Conservation (phyloP, 2,888 invertebrate species). For the Microctonus brassicae region DNA sequence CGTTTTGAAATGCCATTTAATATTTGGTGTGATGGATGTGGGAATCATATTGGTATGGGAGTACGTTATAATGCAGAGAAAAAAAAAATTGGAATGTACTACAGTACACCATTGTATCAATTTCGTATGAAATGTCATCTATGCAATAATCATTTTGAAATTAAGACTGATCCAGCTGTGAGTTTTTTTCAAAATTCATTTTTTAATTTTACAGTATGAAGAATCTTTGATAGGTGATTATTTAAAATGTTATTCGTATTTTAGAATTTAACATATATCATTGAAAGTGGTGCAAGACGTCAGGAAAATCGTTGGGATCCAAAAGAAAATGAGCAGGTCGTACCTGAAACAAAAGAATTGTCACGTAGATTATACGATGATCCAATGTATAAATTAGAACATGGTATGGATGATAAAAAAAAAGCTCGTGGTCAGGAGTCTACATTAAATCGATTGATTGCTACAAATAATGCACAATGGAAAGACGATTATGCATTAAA, state of each 20-base stretch:
- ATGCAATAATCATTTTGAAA: slow-evolving; percentile 97
- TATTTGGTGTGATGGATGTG: slow-evolving; percentile 99
- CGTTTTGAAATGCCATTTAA: slow-evolving; percentile 99
- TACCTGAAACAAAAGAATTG: slow-evolving; percentile 91
- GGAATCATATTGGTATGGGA: slow-evolving; percentile 99
- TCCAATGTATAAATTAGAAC: slow-evolving; percentile 98
- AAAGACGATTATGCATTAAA: slow-evolving; percentile 95
- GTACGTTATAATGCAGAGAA: slow-evolving; percentile 97
- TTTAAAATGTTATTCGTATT: slow-evolving; percentile 53
- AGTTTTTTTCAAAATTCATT: slow-evolving; percentile 59
- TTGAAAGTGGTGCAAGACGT: slow-evolving; percentile 92
- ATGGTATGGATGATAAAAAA: slow-evolving; percentile 85
- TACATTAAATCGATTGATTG: slow-evolving; percentile 81
- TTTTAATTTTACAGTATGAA: slow-evolving; percentile 5
- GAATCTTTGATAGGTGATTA: background rate
- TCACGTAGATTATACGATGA: slow-evolving; percentile 92
- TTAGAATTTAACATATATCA: slow-evolving; percentile 96
- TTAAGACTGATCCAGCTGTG: slow-evolving; percentile 97
- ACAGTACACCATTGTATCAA: slow-evolving; percentile 96
- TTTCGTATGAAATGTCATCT: slow-evolving; percentile 99
- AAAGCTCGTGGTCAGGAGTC: slow-evolving; percentile 80
- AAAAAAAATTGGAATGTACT: slow-evolving; percentile 96
- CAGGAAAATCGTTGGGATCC: slow-evolving; percentile 99
- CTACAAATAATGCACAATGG: slow-evolving; percentile 85
- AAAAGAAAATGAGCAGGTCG: slow-evolving; percentile 92